Conservation (phyloP, 92 coral and sea anemone genomes). For the Actinostola sp. region DNA sequence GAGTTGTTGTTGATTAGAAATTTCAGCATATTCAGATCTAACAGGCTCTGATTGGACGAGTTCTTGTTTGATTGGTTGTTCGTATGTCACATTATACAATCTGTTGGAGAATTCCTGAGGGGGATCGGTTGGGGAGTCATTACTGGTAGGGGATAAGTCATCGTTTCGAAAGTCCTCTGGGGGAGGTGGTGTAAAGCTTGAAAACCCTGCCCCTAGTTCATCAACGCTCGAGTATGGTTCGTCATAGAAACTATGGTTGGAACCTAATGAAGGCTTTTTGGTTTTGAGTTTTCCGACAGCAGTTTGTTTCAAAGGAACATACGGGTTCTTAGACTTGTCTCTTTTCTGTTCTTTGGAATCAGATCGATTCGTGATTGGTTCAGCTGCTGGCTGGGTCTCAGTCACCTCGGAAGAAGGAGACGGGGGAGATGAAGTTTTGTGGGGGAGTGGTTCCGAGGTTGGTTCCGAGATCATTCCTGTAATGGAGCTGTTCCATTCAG, state of each 20-base stretch:
- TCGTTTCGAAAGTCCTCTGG: constrained; percentile 60
- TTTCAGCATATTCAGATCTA: constrained; percentile 16
- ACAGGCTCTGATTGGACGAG: constrained; percentile 5
- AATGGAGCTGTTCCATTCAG: constrained; percentile 62
- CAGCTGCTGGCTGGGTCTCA: constrained; percentile 1
- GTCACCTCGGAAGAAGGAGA: constrained; percentile 17
- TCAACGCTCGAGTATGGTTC: constrained; percentile 84
- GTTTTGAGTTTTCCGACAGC: constrained; percentile 61
- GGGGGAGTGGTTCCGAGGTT: constrained; percentile 25
- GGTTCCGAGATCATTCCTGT: constrained; percentile 41
- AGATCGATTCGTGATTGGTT: constrained; percentile 5
- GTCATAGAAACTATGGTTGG: constrained; percentile 80
- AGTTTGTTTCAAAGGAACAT: constrained; percentile 14
- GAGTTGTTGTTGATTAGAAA: not conserved
- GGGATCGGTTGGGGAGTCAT: constrained; percentile 24
- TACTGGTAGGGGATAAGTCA: constrained; percentile 10
- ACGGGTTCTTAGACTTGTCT: not conserved
- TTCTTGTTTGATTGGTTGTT: not conserved
- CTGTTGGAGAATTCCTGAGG: constrained; percentile 63
- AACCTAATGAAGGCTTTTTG: constrained; percentile 66
- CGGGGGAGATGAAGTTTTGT: constrained; percentile 7
- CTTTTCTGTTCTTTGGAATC: not conserved
- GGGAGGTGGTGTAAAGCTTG: constrained; percentile 82
- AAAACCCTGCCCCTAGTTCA: constrained; percentile 88
- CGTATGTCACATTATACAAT: constrained; percentile 27